Percentiles rank a stretch among this genome's conserved stretches.
Conservation (phyloP, 2,888 invertebrate genomes). For the Tipula unca region DNA sequence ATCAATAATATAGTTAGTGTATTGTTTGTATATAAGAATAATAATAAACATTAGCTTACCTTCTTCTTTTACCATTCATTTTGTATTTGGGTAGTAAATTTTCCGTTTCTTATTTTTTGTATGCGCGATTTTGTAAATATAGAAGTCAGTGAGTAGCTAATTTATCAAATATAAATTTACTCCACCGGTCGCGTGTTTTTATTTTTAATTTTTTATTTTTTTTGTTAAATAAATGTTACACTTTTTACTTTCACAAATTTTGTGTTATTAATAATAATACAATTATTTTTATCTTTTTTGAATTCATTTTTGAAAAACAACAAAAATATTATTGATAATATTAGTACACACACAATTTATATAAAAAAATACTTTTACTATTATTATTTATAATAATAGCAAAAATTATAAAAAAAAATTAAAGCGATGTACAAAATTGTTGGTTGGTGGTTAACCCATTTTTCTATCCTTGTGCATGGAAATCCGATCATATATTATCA, state of each 20-base stretch:
- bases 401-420: not conserved
- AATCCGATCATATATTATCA: not conserved
- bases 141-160: not conserved
- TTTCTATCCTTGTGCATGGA: not conserved
- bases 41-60: not conserved
- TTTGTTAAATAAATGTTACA: not conserved
- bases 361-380: not conserved
- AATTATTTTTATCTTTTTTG: not conserved
- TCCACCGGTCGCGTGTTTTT: not conserved
- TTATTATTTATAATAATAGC: not conserved
- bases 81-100: not conserved
- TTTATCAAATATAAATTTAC: not conserved
- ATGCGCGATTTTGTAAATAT: not conserved
- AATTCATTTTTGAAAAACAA: not conserved
- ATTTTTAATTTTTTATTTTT: not conserved
- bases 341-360: not conserved
- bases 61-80: not conserved
- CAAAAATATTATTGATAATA: not conserved
- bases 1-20: not conserved
- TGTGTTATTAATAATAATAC: not conserved
- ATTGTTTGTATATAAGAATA: too few species aligned
- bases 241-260: slow-evolving; percentile 8
- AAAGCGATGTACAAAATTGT: not conserved
- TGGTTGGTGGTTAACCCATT: not conserved
- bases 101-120: not conserved